Percentiles rank a stretch among this genome's conserved stretches.
phyloP scores from a whole-genome alignment of 1,140 invertebrate species.

The Zelostemma sp. region DNA sequence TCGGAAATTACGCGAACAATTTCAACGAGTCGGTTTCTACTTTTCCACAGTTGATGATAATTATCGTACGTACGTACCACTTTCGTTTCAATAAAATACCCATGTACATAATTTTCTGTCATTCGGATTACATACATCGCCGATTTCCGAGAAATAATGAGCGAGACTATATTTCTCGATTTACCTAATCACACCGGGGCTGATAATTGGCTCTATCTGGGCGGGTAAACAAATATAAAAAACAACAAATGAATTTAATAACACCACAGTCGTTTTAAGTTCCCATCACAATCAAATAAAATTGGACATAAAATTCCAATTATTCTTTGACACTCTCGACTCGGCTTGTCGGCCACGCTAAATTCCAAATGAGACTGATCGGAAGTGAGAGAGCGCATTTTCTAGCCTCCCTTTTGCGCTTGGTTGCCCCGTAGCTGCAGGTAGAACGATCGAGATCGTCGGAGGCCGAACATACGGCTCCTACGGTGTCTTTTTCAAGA shows the following conservation, averaged over 20 bases:
- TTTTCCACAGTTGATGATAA: constrained; percentile 3
- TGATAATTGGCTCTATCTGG: not conserved
- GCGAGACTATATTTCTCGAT: constrained; percentile 1
- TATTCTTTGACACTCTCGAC: not conserved
- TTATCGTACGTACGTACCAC: constrained; percentile 1
- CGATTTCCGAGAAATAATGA: constrained; percentile 1
- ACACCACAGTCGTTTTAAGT: not conserved
- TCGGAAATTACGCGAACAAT: constrained; percentile 1
- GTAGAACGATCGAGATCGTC: constrained; percentile 41
- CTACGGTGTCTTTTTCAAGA: constrained; percentile 40
- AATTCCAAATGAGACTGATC: constrained; percentile 22
- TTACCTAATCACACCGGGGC: not conserved
- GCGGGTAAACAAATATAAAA: not conserved
- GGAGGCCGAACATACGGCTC: constrained; percentile 26
- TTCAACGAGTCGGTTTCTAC: constrained; percentile 1
- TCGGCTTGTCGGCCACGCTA: not conserved
- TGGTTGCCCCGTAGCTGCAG: constrained; percentile 37
- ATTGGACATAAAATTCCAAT: not conserved
- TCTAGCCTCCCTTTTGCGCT: constrained; percentile 24
- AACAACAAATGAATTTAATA: not conserved
- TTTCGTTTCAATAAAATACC: constrained; percentile 3
- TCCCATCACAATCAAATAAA: not conserved
- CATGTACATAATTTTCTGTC: constrained; percentile 3
- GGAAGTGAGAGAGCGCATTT: constrained; percentile 23
- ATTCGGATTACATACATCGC: constrained; percentile 1